Evolutionary conservation across 2,113 vertebrate genomes (phyloP), one percentile per base, ranked within the genome.

Genomic region (Austrofundulus limnaeus): DNA sequence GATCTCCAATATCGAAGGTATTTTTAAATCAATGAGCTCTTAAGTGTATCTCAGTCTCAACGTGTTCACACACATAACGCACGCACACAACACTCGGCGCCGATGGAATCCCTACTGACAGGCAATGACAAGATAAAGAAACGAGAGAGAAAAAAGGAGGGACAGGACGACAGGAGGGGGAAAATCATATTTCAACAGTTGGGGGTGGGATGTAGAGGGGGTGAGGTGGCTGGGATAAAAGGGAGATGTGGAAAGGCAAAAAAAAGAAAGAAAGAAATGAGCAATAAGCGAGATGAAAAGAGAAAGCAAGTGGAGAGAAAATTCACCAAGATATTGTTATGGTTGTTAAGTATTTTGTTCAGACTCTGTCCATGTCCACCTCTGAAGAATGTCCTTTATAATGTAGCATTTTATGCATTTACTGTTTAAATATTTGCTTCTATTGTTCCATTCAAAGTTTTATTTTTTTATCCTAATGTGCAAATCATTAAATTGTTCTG

Each of bases 11-110:
- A 91, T 91, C 82, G 85, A 89, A 88, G 88, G 88, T 89, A 91
- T 88, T 91, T 89, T 89, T 88, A 89, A 89, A 88, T 91, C 89
- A 91, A 89, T 91, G 85, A 88, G 88, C 86, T 87, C 87, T 90
- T 90, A 89, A 90, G 88, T 88, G 85, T 78, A 88, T 90, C 86
- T 83, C 85, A 82, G 86, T 88, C 89, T 89, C 84, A 81, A 84
- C 79, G 84, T 84, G 82, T 84, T 84, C 79, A 73, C 83, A 84
- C 75, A n/a, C n/a, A 65, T 56, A 76, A 76, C 50, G 66, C 75
- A 55, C 70, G 54, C 85, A 77, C 85, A 83, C 87, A 83, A 83
- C 83, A 83, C 85, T 80, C 81, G 17, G 73, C 56, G 61, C 68
- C 81, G 84, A 82, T 48, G 79, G 81, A 88, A 88, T 89, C 89